Base-by-base conservation (phyloP, 2,113 vertebrate species). In the Peromyscus leucopus region DNA sequence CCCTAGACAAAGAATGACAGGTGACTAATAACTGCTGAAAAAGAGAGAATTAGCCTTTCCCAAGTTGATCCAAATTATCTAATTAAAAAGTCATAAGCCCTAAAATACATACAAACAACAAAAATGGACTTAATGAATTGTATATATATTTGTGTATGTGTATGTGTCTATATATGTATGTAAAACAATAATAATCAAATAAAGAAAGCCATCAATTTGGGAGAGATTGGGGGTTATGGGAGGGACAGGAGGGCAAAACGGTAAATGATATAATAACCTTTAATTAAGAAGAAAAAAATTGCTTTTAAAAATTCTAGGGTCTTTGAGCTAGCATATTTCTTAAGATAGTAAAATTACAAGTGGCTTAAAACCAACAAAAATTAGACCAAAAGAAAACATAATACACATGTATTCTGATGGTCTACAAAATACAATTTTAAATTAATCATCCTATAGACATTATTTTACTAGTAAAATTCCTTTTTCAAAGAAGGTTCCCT, bases 321-420 rank as follows among this genome's bases (percentile, higher is more conserved):
- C 4, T 76, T 55, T 46, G 3, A 48, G 13, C 59, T 46, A 79
- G 13, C 0, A 48, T 69, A 33, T 85, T 86, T 46, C 15, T 63
- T 63, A 87, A 36, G 7, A 57, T 24, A 1, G 48, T 67, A 48
- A 13, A 84, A 17, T 48, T 85, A 28, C 5, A 82, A 87, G 33
- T 67, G 57, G 95, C 39, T 89, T 26, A 94, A 78, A 94, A 80
- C 2, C 42, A 74, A 4, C 15, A 42, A 90, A 71, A 96, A 33
- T 1, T n/a, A 89, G 13, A 33, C 19, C 61, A 89, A 86, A 5
- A 82, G 2, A 28, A 86, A 91, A 69, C 74, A 2, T 33, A 42
- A 74, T 63, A 24, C 42, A 91, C 12, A 69, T 72, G 2, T 22
- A 48, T 36, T 83, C 28, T 15, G 12, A 61, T 94, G 5, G 39